Evolutionary conservation across 2,113 vertebrate genomes (phyloP).

Genomic region (Oryzias woworae): DNA sequence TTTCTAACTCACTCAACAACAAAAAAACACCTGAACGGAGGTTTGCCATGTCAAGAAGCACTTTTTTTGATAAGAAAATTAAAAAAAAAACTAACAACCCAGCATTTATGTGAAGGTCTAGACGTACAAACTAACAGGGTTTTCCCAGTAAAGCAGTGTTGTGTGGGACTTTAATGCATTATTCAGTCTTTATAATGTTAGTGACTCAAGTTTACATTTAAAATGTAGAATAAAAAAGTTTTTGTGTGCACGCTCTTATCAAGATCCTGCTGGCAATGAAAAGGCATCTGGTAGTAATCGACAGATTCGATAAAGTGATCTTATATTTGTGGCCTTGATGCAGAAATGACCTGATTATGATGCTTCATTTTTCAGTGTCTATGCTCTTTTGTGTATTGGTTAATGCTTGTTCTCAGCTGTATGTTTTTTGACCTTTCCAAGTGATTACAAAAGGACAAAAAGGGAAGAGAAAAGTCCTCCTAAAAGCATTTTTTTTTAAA

Average conservation of each 20-base stretch:
- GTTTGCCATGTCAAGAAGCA: constrained; percentile 57
- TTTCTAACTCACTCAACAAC: constrained; percentile 73
- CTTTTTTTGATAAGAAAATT: constrained; percentile 58
- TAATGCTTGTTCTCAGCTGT: constrained; percentile 32
- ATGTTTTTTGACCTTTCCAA: constrained; percentile 48
- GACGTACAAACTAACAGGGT: constrained; percentile 36
- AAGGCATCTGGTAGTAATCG: constrained; percentile 57
- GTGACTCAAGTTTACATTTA: constrained; percentile 63
- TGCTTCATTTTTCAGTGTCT: constrained; percentile 55
- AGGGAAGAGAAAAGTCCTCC: constrained; percentile 69
- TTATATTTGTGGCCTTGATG: constrained; percentile 79
- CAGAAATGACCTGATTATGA: constrained; percentile 65
- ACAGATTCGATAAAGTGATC: constrained; percentile 70
- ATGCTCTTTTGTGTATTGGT: constrained; percentile 21
- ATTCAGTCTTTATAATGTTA: constrained; percentile 44
- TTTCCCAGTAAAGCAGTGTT: constrained; percentile 49
- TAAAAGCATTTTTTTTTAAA: constrained; percentile 52
- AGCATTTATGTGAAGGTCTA: constrained; percentile 74
- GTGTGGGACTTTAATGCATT: constrained; percentile 54
- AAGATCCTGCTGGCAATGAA: constrained; percentile 62
- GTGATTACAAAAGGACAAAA: constrained; percentile 76
- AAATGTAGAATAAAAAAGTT: constrained; percentile 49
- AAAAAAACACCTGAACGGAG: constrained; percentile 54
- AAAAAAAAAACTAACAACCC: constrained; percentile 19
- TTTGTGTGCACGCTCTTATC: constrained; percentile 45